Conservation (phyloP, 2,888 invertebrate species). For the Orgyia antiqua region DNA sequence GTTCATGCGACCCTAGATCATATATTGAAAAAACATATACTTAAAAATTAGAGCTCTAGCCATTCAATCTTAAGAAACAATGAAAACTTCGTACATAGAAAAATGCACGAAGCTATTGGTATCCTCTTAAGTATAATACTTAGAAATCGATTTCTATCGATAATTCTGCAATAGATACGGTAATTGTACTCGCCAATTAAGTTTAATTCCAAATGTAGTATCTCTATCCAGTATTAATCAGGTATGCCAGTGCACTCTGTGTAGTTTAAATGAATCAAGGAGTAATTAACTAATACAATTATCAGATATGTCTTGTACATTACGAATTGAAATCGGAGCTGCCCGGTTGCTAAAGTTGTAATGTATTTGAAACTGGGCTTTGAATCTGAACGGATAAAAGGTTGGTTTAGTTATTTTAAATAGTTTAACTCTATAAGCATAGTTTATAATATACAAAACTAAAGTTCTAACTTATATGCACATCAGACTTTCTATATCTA, state of each 20-base stretch:
- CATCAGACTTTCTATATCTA: no score
- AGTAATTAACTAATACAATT: conserved; percentile 67
- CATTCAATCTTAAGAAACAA: no score
- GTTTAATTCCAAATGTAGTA: conserved; percentile 47
- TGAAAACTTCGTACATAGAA: no score
- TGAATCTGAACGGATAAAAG: neutral
- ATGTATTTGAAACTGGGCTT: neutral
- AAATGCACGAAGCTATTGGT: no score
- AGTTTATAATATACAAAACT: no score
- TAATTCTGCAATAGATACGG: conserved; percentile 27
- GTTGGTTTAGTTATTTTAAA: no score
- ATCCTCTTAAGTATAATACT: no score
- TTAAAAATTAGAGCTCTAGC: no score
- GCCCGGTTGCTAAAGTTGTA: conserved; percentile 13
- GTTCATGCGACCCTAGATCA: no score
- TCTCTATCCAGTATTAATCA: conserved; percentile 58
- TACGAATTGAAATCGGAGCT: conserved; percentile 38
- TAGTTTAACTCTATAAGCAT: no score
- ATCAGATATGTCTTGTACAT: conserved; percentile 48
- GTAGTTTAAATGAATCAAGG: conserved; percentile 66
- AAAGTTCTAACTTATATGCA: no score
- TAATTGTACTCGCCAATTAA: conserved; percentile 45
- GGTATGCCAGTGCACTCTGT: conserved; percentile 43
- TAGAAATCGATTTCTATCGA: conserved; percentile 29
- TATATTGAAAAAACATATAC: no score